These are phyloP conservation scores for Protonibea diacanthus DNA, from an alignment of 2,797 vertebrate genomes.

Conservation along the genomic window DNA sequence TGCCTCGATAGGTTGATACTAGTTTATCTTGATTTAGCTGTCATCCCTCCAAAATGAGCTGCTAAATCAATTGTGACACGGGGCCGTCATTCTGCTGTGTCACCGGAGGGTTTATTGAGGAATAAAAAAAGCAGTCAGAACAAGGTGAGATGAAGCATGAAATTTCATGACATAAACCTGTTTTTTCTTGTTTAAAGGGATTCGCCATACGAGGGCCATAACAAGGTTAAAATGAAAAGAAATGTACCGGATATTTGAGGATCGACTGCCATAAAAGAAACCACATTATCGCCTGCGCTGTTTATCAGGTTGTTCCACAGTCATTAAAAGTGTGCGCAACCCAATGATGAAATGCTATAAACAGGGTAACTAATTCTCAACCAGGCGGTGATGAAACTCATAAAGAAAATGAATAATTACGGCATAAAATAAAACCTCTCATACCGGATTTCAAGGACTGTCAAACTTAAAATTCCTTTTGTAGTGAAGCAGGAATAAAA, in stretches of 20 bases:
- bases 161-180: constrained; percentile 49
- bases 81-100: constrained; percentile 72
- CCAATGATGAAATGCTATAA: constrained; percentile 43
- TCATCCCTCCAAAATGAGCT: constrained; percentile 81
- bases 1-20: constrained; percentile 66
- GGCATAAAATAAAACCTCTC: constrained; percentile 27
- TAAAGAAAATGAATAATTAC: constrained; percentile 25
- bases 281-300: background rate
- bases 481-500: background rate
- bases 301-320: constrained; percentile 26
- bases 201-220: background rate
- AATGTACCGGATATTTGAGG: constrained; percentile 11
- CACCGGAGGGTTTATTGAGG: constrained; percentile 72
- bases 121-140: constrained; percentile 65
- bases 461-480: constrained; percentile 21
- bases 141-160: constrained; percentile 71
- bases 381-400: constrained; percentile 42
- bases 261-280: background rate
- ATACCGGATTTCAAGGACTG: constrained; percentile 33
- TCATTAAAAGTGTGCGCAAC: constrained; percentile 37
- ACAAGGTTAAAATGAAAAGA: constrained; percentile 24
- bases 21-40: constrained; percentile 85
- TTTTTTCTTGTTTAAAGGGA: constrained; percentile 40
- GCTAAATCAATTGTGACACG: constrained; percentile 85
- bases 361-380: constrained; percentile 42